Percentiles rank a stretch among this genome's conserved stretches.
Conservation (phyloP, 2,113 vertebrate species). For the Uria lomvia region DNA sequence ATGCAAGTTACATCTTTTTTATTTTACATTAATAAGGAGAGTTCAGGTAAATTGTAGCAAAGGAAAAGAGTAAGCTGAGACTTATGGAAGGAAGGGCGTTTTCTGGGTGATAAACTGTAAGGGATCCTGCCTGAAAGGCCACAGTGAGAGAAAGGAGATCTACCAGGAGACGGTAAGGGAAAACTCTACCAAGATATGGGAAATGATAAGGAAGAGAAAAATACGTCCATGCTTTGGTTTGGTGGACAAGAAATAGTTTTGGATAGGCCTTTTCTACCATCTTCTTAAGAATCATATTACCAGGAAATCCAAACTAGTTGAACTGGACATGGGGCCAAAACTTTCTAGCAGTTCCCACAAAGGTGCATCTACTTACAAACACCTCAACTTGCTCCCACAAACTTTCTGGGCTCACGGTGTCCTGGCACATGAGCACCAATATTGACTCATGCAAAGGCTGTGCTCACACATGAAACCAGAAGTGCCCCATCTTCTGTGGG, state of each 20-base stretch:
- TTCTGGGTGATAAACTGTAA: neutral
- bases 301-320: neutral
- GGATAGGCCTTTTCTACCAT: neutral
- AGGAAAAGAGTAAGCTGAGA: neutral
- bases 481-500: neutral
- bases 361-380: neutral
- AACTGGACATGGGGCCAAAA: neutral
- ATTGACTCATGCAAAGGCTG: rapidly evolving
- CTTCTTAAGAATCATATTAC: neutral
- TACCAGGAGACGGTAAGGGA: neutral
- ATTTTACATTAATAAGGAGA: neutral
- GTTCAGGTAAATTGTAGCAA: neutral
- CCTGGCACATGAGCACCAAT: rapidly evolving
- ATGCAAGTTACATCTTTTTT: neutral
- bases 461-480: neutral
- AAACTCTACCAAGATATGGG: neutral
- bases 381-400: neutral
- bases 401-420: neutral
- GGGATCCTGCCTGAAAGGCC: neutral
- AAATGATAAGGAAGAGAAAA: neutral
- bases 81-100: neutral
- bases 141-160: neutral
- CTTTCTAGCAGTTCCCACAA: neutral
- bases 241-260: neutral
- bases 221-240: neutral